Conservation (phyloP, 2,888 invertebrate genomes). For the Habroteleia sp. region DNA sequence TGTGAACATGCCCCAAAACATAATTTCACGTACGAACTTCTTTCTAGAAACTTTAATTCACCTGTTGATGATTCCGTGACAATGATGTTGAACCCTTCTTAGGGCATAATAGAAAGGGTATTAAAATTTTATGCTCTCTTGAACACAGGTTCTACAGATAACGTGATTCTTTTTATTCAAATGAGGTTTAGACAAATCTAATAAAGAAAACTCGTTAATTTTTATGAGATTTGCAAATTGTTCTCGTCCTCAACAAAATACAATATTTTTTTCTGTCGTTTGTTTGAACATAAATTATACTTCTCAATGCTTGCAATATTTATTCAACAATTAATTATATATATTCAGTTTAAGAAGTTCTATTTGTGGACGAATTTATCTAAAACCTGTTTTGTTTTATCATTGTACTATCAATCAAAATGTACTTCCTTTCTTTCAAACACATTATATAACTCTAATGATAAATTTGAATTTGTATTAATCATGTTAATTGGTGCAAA, state of each 20-base stretch:
- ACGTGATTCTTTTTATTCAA: slow-evolving; percentile 46
- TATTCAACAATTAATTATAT: slow-evolving; percentile 3
- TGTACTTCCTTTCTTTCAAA: too few species aligned
- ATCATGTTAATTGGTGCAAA: slow-evolving; percentile 2
- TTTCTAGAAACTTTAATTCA: slow-evolving; percentile 52
- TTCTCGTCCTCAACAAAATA: background rate
- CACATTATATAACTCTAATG: too few species aligned
- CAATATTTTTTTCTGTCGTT: background rate
- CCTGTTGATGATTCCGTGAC: slow-evolving; percentile 61
- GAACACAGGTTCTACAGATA: slow-evolving; percentile 43
- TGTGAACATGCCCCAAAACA: slow-evolving; percentile 17
- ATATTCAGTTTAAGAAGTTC: background rate
- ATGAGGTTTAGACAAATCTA: background rate
- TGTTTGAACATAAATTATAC: background rate
- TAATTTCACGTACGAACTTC: slow-evolving; percentile 29
- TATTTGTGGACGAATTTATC: slow-evolving; percentile 21
- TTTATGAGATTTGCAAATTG: slow-evolving; percentile 12
- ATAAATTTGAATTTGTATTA: too few species aligned
- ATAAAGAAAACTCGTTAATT: slow-evolving; percentile 18
- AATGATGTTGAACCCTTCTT: slow-evolving; percentile 49
- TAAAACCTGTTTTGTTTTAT: slow-evolving; percentile 11
- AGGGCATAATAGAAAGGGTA: slow-evolving; percentile 44
- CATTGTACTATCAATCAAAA: too few species aligned
- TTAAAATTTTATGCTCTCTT: slow-evolving; percentile 55
- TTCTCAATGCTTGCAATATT: too few species aligned